Evolutionary conservation across 2,113 vertebrate genomes (phyloP).

Genomic region (Mormyrus lacerda): DNA sequence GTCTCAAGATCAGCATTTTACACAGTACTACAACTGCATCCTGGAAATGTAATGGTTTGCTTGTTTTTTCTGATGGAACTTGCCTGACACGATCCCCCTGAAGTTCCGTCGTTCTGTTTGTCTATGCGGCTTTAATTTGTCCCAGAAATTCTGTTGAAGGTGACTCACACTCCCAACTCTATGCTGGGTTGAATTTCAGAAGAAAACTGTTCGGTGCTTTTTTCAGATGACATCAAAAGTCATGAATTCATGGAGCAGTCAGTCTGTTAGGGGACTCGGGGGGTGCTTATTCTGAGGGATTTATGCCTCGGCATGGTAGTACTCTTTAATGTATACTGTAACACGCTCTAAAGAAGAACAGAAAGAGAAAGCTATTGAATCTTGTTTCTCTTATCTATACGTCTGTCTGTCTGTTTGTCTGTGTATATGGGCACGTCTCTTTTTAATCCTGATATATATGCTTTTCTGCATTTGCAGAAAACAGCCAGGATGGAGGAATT

Average conservation of each 20-base stretch:
- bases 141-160: background rate
- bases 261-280: constrained; percentile 5
- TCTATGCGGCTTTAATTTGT: background rate
- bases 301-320: background rate
- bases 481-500: constrained; percentile 75
- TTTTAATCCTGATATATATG: constrained; percentile 69
- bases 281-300: background rate
- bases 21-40: constrained; percentile 42
- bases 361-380: constrained; percentile 32
- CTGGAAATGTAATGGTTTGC: background rate
- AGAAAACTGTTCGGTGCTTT: constrained; percentile 7
- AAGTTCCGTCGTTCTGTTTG: constrained; percentile 5
- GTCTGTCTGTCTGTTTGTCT: constrained; percentile 68
- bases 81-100: constrained; percentile 21
- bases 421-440: constrained; percentile 59
- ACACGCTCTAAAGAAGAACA: constrained; percentile 16
- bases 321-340: constrained; percentile 7
- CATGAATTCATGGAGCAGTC: constrained; percentile 25
- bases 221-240: constrained; percentile 20
- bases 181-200: constrained; percentile 15
- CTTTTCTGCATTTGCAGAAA: constrained; percentile 77
- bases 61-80: constrained; percentile 1
- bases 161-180: constrained; percentile 19
- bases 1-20: constrained; percentile 59
- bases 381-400: constrained; percentile 62